phyloP scores from a whole-genome alignment of 2,888 invertebrate genomes.

The Pelosia muscerda region DNA sequence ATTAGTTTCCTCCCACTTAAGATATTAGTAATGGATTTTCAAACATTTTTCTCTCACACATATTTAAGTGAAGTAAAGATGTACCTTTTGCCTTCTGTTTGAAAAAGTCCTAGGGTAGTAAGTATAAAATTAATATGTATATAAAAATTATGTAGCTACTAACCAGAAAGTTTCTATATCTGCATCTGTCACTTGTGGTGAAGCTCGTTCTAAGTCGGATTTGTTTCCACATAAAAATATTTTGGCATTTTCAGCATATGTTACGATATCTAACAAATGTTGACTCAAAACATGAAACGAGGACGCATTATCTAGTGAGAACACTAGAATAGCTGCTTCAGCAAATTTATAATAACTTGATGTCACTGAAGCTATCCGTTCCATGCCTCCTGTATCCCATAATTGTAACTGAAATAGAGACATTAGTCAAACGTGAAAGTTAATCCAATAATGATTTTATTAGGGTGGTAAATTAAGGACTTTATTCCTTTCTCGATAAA shows the following conservation, averaged over 20 bases:
- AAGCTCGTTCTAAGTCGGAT: slow-evolving; percentile 91
- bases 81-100: no score
- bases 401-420: slow-evolving; percentile 91
- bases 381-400: slow-evolving; percentile 99
- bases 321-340: slow-evolving; percentile 97
- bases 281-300: slow-evolving; percentile 97
- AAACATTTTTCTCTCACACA: no score
- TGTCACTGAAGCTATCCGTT: slow-evolving; percentile 97
- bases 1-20: no score
- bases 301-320: slow-evolving; percentile 95
- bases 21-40: no score
- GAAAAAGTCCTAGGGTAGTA: no score
- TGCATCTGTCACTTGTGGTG: slow-evolving; percentile 93
- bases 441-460: slow-evolving; percentile 23
- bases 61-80: no score
- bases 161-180: slow-evolving; percentile 96
- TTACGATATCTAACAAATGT: slow-evolving; percentile 96
- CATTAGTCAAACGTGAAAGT: slow-evolving; percentile 11
- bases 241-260: slow-evolving; percentile 97
- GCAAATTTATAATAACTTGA: slow-evolving; percentile 98
- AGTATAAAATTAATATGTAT: background rate
- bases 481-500: slow-evolving; percentile 2
- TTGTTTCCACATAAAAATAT: slow-evolving; percentile 98
- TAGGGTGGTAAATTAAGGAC: slow-evolving; percentile 7
- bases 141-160: slow-evolving; percentile 29